These are phyloP conservation scores for Anticlea derivata DNA, from an alignment of 2,888 invertebrate species.

Conservation along the genomic window DNA sequence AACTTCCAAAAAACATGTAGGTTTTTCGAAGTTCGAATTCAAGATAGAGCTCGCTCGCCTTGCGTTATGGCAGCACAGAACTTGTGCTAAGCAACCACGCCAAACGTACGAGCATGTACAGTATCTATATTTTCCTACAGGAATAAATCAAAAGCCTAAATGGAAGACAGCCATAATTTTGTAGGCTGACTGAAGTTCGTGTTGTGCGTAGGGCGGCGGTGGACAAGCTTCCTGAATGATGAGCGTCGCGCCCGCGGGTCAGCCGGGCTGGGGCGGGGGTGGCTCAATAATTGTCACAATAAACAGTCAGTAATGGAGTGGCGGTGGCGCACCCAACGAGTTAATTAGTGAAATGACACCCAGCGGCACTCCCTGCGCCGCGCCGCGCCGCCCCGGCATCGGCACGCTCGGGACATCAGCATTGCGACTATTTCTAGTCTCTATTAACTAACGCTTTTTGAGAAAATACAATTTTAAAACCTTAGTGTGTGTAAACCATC, in stretches of 20 bases:
- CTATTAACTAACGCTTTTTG: too few species aligned
- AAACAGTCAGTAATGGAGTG: constrained; percentile 76
- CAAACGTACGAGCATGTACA: too few species aligned
- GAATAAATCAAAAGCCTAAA: constrained; percentile 18
- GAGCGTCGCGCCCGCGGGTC: constrained; percentile 7
- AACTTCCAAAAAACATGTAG: too few species aligned
- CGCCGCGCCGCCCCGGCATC: constrained; percentile 23
- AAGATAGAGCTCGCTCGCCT: too few species aligned
- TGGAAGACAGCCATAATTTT: constrained; percentile 22
- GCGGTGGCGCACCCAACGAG: constrained; percentile 61
- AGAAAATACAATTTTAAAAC: too few species aligned
- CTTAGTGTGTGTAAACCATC: too few species aligned
- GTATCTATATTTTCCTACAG: constrained; percentile 4
- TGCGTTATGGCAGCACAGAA: too few species aligned
- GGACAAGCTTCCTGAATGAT: constrained; percentile 16
- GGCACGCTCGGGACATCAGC: constrained; percentile 27
- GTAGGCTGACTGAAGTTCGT: constrained; percentile 14
- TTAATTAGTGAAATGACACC: constrained; percentile 69
- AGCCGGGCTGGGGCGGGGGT: constrained; percentile 31
- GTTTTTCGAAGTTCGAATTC: too few species aligned
- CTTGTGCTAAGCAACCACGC: not conserved
- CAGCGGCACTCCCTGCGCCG: constrained; percentile 28
- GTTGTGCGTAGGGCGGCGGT: constrained; percentile 12
- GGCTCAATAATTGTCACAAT: constrained; percentile 74
- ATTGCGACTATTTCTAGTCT: too few species aligned